Percentiles rank a stretch among this genome's conserved stretches.
phyloP scores from a whole-genome alignment of 2,888 invertebrate genomes.

The Chrysotoxum bicinctum region DNA sequence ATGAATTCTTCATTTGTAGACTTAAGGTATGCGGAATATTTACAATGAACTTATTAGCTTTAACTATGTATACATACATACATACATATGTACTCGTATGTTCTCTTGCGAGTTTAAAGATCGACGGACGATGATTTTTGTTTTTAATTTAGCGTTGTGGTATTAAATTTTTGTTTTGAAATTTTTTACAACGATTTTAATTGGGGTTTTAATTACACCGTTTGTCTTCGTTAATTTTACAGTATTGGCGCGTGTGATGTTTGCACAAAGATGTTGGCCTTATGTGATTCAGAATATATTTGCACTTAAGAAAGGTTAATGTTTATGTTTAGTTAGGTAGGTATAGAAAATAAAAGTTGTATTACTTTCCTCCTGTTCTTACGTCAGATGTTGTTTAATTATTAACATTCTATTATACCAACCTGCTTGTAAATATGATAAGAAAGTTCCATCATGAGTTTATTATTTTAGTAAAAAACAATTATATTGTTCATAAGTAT shows the following conservation, averaged over 20 bases:
- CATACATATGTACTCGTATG: not conserved
- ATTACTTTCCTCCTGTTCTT: not conserved
- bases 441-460: not conserved
- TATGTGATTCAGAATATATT: not conserved
- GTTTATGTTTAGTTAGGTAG: not conserved
- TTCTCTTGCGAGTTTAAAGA: conserved; percentile 16
- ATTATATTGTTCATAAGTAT: not conserved
- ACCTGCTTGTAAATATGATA: not conserved
- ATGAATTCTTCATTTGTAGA: conserved; percentile 47
- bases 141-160: not conserved
- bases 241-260: not conserved
- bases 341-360: not conserved
- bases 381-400: not conserved
- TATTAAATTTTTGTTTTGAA: not conserved
- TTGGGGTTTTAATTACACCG: not conserved
- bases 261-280: not conserved
- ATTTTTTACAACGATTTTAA: conserved; percentile 1
- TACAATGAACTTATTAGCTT: not conserved
- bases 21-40: conserved; percentile 16
- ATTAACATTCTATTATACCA: not conserved
- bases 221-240: not conserved
- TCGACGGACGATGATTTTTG: conserved; percentile 2
- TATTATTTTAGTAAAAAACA: not conserved
- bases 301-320: not conserved
- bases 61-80: not conserved